Evolutionary conservation across 2,797 vertebrate genomes (phyloP).

Genomic region (Manis javanica): DNA sequence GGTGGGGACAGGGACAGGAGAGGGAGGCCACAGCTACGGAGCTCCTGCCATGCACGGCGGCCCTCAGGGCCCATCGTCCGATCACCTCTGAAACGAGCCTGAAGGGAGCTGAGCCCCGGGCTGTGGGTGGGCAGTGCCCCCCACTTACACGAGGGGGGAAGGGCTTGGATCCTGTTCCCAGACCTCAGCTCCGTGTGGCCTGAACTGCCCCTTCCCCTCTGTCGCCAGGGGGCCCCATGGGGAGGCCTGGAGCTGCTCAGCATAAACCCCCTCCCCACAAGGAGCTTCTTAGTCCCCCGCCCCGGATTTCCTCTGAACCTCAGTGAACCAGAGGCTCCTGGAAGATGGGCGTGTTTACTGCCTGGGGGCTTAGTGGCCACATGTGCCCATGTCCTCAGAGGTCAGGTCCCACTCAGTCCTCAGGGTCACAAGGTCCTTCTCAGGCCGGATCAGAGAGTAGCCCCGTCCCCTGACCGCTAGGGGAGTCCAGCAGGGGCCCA

Average conservation of each 20-base stretch:
- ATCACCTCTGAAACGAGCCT: background rate
- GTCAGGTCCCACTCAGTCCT: background rate
- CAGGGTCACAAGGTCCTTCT: background rate
- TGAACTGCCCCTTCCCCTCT: background rate
- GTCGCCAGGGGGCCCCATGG: rapidly evolving
- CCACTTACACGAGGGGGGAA: rapidly evolving
- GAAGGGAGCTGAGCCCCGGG: background rate
- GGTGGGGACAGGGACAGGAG: background rate
- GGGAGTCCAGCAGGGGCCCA: background rate
- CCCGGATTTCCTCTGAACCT: rapidly evolving
- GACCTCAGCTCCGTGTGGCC: background rate
- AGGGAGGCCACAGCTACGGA: rapidly evolving
- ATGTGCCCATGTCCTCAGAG: background rate
- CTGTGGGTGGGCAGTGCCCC: rapidly evolving
- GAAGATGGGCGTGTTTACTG: background rate
- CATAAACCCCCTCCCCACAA: rapidly evolving
- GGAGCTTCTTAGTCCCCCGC: rapidly evolving
- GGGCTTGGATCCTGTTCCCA: background rate
- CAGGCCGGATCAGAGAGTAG: background rate
- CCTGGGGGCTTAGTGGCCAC: background rate
- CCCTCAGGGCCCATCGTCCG: rapidly evolving
- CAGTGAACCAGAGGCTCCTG: background rate
- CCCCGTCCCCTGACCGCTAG: background rate
- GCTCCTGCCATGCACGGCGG: background rate
- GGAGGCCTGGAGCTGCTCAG: too few relatives aligned